Evolutionary conservation across 2,888 invertebrate genomes (phyloP).

Genomic region (Mythimna vitellina): DNA sequence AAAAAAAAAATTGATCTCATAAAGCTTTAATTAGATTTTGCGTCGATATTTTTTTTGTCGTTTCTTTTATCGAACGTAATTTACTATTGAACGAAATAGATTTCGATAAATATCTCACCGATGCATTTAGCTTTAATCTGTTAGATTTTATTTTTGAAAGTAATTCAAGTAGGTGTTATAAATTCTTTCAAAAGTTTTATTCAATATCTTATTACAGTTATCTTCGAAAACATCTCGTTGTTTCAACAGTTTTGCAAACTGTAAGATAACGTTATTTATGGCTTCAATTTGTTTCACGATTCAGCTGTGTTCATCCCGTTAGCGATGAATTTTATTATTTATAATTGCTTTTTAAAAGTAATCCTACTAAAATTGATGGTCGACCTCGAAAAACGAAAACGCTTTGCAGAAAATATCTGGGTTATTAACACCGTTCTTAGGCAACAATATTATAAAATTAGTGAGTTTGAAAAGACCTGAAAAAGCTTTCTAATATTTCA

Average conservation of each 20-base stretch:
- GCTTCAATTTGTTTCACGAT: slow-evolving; percentile 45
- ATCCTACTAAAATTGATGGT: slow-evolving; percentile 32
- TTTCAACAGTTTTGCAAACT: slow-evolving; percentile 28
- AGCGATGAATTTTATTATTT: slow-evolving; percentile 44
- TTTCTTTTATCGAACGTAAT: too few species aligned
- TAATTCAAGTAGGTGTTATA: neutral
- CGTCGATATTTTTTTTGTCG: too few species aligned
- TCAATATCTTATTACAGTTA: slow-evolving; percentile 7
- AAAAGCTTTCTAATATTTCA: neutral
- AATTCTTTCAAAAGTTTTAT: neutral
- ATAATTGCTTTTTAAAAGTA: slow-evolving; percentile 53
- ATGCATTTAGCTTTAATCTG: neutral
- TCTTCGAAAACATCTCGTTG: slow-evolving; percentile 22
- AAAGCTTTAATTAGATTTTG: too few species aligned
- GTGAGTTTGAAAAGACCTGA: neutral
- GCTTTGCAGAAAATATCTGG: slow-evolving; percentile 38
- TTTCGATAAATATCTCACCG: neutral
- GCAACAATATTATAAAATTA: neutral
- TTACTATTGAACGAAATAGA: too few species aligned
- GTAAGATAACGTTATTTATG: slow-evolving; percentile 53
- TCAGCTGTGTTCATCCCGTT: slow-evolving; percentile 39
- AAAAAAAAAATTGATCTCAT: too few species aligned
- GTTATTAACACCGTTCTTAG: neutral
- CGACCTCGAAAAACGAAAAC: slow-evolving; percentile 18
- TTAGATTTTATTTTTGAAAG: neutral